Evolutionary conservation across 2,888 invertebrate species (phyloP), one percentile per base, ranked within the genome.

Genomic region (Alcis repandata): DNA sequence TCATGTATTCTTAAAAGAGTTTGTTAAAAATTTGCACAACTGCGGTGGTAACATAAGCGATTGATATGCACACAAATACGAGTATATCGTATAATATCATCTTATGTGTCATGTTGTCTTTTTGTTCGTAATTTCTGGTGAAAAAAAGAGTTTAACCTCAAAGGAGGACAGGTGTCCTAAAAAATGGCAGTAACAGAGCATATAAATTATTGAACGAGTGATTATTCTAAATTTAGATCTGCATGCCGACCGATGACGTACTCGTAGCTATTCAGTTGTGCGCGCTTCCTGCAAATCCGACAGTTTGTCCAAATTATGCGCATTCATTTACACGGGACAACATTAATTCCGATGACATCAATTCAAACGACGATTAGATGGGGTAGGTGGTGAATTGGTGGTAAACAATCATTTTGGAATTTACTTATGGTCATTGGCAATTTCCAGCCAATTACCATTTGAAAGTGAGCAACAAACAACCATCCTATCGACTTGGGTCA

Each of bases 221-320:
- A 89, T 88, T 88, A 85, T 79, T 77, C 84, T 83, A 85, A 88
- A 88, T 88, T 87, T 85, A 88, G 86, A 87, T 84, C 78, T 84
- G 84, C 83, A 86, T 85, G 83, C 74, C 76, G 78, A 68, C 67
- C 77, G 76, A 79, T 82, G 79, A 78, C 76, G 77, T n/a, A 40
- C 36, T n/a, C 9, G 10, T 43, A 19, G 36, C n/a, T 51, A 81
- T 80, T 82, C 78, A 74, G 74, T 74, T 69, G 73, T 75, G 77
- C 75, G 72, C 76, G 76, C 74, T 83, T 82, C 80, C 84, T 79
- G 82, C 77, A 82, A 87, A 86, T 88, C 83, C 83, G 79, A 75
- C 82, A 78, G 82, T 83, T 82, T 80, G 78, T 79, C 70, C 85
- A 85, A 86, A 86, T 88, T 88, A 89, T 87, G 88, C 86, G 86